Evolutionary conservation across 2,797 vertebrate genomes (phyloP), one percentile per base, ranked within the genome.

Genomic region (Ctenosaura bakeri): DNA sequence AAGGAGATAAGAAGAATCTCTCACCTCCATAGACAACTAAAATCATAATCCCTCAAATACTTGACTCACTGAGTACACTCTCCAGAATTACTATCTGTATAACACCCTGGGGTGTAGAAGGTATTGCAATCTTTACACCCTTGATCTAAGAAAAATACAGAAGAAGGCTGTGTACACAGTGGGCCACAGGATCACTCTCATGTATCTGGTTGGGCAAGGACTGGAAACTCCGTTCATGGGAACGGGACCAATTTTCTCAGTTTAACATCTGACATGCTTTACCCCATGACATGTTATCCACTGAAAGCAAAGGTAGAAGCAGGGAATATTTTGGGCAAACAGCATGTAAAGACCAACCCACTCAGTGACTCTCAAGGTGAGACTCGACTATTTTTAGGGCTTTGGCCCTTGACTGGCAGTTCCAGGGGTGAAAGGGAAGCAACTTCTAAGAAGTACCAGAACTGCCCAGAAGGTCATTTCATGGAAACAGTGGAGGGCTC

Each of bases 41-140:
- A 87, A 79, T 87, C 87, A 88, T 56, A 38, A 81, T 80, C 64
- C 64, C 46, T 29, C 14, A 38, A 12, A 26, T 5, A 3, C 20
- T 35, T 5, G 18, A 79, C 32, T 50, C 59, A 69, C 14, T 62
- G 38, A 78, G 50, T 35, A 42, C 6, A 38, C 32, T 32, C 12
- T 69, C 74, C 59, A 54, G 71, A 78, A 89, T 52, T 66, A 13
- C 76, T 56, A 69, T 56, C 78, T 69, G 35, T 85, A 79, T 85
- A 71, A 79, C 35, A 66, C 71, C 54, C n/a, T 64, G 46, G 32
- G 3, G 46, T 20, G 26, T 4, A 69, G 26, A 26, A 42, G 79
- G 46, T 42, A 56, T 29, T 86, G 46, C n/a, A 10, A 9, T 73
- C 66, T 35, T 86, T 73, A 59, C 59, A 35, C 73, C 50, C 6